Base-by-base conservation (phyloP, 2,113 vertebrate species). In the Chaetura pelagica region DNA sequence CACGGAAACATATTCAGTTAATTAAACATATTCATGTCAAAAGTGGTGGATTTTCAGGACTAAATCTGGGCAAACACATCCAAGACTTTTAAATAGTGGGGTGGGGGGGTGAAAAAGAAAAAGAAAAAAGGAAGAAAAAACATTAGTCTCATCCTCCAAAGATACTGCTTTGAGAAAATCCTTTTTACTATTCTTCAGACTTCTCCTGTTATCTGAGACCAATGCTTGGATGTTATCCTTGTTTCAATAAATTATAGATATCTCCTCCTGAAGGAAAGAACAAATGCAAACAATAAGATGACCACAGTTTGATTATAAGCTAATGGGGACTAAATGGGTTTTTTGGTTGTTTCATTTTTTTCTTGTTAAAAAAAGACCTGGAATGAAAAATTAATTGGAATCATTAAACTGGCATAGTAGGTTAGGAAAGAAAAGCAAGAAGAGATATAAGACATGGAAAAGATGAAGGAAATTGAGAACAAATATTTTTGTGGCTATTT, bases 1-100 rank as follows among this genome's bases (percentile, higher is more conserved):
- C 0, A 1, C 35, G 66, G 51, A 38, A 10, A 17, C 32, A 10
- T 51, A 42, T 8, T 74, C 0, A 18, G 81, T 84, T 74, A 0
- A 14, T 84, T 84, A 20, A 26, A 64, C 20, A 6, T 18, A 51
- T 38, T 34, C 12, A 12, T 30, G n/a, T 74, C 22, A 51, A 51
- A 85, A 85, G 17, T 38, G 42, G 6, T 68, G 27, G 23, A n/a
- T 88, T 90, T 87, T 76, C 74, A 90, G 29, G 34, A 66, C 24
- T 55, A 55, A 85, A 68, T 10, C 63, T 17, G 8, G 8, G 17
- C 51, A 83, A 76, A 19, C 13, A 80, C 22, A 32, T 55, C 9
- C 15, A 38, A 75, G 58, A 29, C 38, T 80, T 88, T 62, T 72
- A 35, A 44, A 67, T 6, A 30, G 22, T 42, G 9, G 40, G n/a